Conservation (phyloP, 2,113 vertebrate genomes). For the Scophthalmus maximus region DNA sequence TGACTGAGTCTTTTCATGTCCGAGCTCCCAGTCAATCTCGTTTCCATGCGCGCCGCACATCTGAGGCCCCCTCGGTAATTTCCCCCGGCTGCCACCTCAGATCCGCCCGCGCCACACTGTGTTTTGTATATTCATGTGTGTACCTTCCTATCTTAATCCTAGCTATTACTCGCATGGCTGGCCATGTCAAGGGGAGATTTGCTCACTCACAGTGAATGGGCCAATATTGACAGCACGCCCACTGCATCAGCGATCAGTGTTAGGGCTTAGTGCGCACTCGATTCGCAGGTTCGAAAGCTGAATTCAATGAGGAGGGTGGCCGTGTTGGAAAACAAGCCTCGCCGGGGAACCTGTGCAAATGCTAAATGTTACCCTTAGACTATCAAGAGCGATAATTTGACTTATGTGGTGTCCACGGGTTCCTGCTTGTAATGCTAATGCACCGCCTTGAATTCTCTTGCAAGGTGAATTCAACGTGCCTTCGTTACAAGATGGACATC, state of each 20-base stretch:
- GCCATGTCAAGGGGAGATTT: slow-evolving; percentile 79
- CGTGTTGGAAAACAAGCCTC: slow-evolving; percentile 64
- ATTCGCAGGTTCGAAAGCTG: slow-evolving; percentile 47
- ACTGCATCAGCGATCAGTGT: slow-evolving; percentile 76
- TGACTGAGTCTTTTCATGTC: slow-evolving; percentile 66
- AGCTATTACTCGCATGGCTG: slow-evolving; percentile 81
- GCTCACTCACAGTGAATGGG: slow-evolving; percentile 78
- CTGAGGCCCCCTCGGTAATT: slow-evolving; percentile 60
- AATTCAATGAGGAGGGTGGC: slow-evolving; percentile 51
- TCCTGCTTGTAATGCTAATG: neutral
- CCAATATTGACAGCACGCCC: slow-evolving; percentile 80
- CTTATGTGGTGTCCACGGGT: neutral
- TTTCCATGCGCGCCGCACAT: slow-evolving; percentile 47
- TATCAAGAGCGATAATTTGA: slow-evolving; percentile 44
- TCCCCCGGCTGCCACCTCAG: slow-evolving; percentile 50
- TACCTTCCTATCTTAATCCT: slow-evolving; percentile 82
- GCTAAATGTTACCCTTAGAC: slow-evolving; percentile 50
- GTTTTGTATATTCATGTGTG: slow-evolving; percentile 82
- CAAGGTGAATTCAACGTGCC: neutral
- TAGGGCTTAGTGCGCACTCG: slow-evolving; percentile 59
- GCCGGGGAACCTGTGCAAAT: slow-evolving; percentile 67
- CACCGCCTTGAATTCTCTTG: neutral
- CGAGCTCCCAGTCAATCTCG: slow-evolving; percentile 50
- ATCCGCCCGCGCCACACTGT: slow-evolving; percentile 37
- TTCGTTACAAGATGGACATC: too few relatives aligned